Base-by-base conservation (phyloP, 2,113 vertebrate species). In the Dasyurus viverrinus region DNA sequence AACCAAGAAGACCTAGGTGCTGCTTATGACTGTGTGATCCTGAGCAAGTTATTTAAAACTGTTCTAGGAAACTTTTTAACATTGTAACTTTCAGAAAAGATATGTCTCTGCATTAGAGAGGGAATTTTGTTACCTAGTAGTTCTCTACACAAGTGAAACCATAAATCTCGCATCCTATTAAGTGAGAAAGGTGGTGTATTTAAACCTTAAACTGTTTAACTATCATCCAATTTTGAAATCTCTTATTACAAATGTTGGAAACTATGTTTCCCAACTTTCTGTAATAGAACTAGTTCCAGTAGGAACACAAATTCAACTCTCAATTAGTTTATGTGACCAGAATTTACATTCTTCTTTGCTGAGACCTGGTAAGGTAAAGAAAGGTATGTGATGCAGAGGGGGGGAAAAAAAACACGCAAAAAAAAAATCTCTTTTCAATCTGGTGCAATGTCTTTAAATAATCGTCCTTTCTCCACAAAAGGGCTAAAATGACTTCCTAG, bases 241-340 rank as follows among this genome's bases (percentile, higher is more conserved):
- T 95, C 53, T 94, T 89, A n/a, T 94, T 91, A 89, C 52, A 76
- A 92, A 76, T 92, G 54, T 76, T 92, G 89, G 92, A 93, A 96
- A 92, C 68, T 36, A 50, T 54, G 95, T 97, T 96, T 96, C 95
- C 93, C 53, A 46, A 94, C 93, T 92, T 27, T 92, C 90, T 91
- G 91, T 96, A 92, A 94, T 93, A 92, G 96, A 94, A 19, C 92
- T 96, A 96, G 95, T 94, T 94, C 90, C 96, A 94, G 90, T 96
- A 91, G 96, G 94, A 96, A 95, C 94, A 84, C 91, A 96, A 97
- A 94, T 54, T 53, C 36, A 60, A 53, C 36, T 96, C 90, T 92
- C 54, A 93, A 23, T 91, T 53, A 24, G 89, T 92, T 93, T 94
- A 89, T 94, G 91, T 93, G 36, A 89, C 92, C 46, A 47, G 89